These are phyloP conservation scores for Leptodactylus fallax DNA, from an alignment of 2,797 vertebrate genomes.

Conservation along the genomic window DNA sequence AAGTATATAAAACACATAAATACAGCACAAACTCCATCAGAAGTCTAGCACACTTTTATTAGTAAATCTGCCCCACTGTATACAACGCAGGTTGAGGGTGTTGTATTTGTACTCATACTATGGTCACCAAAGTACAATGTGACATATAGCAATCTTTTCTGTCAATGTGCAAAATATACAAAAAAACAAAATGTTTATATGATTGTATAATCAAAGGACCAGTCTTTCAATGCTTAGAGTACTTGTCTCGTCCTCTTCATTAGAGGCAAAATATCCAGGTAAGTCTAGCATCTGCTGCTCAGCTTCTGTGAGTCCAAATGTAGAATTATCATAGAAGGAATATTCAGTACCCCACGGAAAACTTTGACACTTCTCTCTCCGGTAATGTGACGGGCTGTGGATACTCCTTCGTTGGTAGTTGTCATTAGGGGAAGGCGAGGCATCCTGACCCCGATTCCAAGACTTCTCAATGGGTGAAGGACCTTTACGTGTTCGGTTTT, in stretches of 20 bases:
- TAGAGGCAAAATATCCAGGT: constrained; percentile 80
- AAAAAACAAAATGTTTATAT: background rate
- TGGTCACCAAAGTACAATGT: background rate
- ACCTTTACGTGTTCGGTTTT: constrained; percentile 83
- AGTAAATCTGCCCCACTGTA: too few relatives aligned
- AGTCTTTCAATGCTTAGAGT: constrained; percentile 79
- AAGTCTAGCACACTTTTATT: too few relatives aligned
- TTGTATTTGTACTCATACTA: background rate
- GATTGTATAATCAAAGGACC: constrained; percentile 72
- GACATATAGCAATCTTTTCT: background rate
- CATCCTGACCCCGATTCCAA: constrained; percentile 81
- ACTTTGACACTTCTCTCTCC: constrained; percentile 84
- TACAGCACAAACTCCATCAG: too few relatives aligned
- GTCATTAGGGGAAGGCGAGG: constrained; percentile 66
- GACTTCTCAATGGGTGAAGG: constrained; percentile 85
- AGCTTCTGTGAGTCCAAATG: constrained; percentile 86
- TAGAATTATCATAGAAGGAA: constrained; percentile 80
- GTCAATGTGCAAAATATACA: constrained; percentile 18
- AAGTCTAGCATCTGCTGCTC: constrained; percentile 92
- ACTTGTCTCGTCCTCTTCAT: constrained; percentile 80
- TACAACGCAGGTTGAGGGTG: background rate
- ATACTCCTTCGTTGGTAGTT: constrained; percentile 79
- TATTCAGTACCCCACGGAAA: constrained; percentile 84
- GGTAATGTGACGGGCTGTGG: constrained; percentile 78
- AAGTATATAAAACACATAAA: too few relatives aligned